phyloP scores from a whole-genome alignment of 2,797 vertebrate species.

The Carapus acus region DNA sequence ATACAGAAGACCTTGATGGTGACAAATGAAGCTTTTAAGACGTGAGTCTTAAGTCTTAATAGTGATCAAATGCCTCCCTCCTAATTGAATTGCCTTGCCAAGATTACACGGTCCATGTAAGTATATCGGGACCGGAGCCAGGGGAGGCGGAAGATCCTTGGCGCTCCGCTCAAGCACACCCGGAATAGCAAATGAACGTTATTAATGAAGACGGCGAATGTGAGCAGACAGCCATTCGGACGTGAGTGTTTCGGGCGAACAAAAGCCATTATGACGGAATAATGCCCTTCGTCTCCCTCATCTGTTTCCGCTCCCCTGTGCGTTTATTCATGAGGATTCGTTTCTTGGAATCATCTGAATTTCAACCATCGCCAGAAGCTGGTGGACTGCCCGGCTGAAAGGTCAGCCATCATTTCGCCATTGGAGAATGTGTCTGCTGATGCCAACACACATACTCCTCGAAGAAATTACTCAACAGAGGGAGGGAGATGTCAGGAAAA shows the following conservation, averaged over 20 bases:
- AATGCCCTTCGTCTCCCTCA: conserved; percentile 37
- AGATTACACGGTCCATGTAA: conserved; percentile 50
- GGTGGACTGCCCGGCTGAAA: conserved; percentile 52
- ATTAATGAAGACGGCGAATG: conserved; percentile 61
- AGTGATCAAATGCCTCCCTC: conserved; percentile 64
- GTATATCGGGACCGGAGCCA: conserved; percentile 52
- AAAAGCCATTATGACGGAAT: conserved; percentile 34
- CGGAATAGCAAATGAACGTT: conserved; percentile 63
- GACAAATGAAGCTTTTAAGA: conserved; percentile 66
- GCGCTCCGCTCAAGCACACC: conserved; percentile 42
- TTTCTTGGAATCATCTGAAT: conserved; percentile 45
- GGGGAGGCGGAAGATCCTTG: conserved; percentile 36
- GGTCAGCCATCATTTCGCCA: conserved; percentile 67
- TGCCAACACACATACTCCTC: conserved; percentile 51
- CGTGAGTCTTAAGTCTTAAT: conserved; percentile 50
- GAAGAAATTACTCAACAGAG: conserved; percentile 63
- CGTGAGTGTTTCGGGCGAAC: conserved; percentile 37
- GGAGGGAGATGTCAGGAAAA: conserved; percentile 64
- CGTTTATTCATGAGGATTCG: conserved; percentile 45
- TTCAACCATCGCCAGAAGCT: conserved; percentile 44
- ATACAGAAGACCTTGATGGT: conserved; percentile 61
- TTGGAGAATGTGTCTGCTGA: conserved; percentile 50
- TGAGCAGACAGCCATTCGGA: conserved; percentile 56
- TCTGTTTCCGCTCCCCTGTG: conserved; percentile 43
- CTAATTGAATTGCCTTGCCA: conserved; percentile 71